Conservation (phyloP, 2,113 vertebrate genomes). For the Leucoraja erinaceus region DNA sequence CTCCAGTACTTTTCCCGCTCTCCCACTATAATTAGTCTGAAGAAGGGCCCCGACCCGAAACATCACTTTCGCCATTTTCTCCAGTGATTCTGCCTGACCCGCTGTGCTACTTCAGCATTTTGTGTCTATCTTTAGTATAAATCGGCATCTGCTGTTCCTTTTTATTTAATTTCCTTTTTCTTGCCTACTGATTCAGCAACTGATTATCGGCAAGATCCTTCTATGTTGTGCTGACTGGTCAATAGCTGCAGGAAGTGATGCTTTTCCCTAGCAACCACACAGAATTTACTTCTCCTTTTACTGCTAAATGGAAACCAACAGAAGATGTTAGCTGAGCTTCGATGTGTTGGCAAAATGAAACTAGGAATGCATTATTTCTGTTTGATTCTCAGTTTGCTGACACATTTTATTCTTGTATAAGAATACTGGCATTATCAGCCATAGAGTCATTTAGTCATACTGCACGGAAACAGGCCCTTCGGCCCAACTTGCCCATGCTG, state of each 20-base stretch:
- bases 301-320: not conserved
- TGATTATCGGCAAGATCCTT: not conserved
- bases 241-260: conserved; percentile 5
- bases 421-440: not conserved
- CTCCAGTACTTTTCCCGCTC: too few species aligned
- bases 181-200: not conserved
- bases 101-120: too few species aligned
- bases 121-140: too few species aligned
- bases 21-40: too few species aligned
- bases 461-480: too few species aligned
- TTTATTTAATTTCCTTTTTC: not conserved
- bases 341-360: not conserved
- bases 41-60: too few species aligned
- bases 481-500: too few species aligned
- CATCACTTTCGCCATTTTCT: too few species aligned
- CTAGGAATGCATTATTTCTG: not conserved
- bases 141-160: too few species aligned
- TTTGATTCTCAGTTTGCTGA: not conserved
- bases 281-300: not conserved
- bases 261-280: not conserved
- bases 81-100: too few species aligned
- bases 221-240: not conserved
- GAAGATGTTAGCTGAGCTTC: not conserved
- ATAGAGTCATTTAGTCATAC: not conserved
- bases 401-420: not conserved